phyloP scores from a whole-genome alignment of 2,797 vertebrate genomes.

The Delichon dasypus region DNA sequence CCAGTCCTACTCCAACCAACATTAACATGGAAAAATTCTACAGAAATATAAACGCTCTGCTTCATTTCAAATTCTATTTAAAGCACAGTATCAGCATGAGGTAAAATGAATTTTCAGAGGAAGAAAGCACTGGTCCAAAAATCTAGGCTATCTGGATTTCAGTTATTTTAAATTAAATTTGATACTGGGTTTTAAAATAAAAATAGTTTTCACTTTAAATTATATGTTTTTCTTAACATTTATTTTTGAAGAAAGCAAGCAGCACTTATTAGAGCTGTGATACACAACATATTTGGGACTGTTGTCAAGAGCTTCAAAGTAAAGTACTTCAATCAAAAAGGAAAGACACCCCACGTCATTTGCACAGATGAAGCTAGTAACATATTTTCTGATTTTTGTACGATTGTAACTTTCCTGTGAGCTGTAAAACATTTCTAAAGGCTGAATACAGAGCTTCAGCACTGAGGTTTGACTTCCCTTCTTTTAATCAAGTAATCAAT shows the following conservation, averaged over 20 bases:
- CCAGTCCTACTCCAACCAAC: neutral
- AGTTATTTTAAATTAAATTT: neutral
- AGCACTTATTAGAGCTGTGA: neutral
- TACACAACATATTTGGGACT: neutral
- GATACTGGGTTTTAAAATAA: neutral
- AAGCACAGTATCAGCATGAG: neutral
- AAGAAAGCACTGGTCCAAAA: neutral
- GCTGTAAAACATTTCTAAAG: neutral
- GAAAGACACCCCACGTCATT: neutral
- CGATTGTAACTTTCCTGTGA: neutral
- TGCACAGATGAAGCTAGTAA: neutral
- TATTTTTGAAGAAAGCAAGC: neutral
- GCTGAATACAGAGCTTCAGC: neutral
- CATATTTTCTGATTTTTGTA: neutral
- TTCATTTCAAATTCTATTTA: slow-evolving; percentile 12
- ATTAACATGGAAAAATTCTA: neutral
- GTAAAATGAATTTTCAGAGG: neutral
- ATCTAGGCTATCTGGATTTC: neutral
- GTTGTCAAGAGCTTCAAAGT: neutral
- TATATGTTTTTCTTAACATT: neutral
- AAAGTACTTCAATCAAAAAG: neutral
- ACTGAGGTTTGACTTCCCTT: neutral
- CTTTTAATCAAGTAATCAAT: neutral
- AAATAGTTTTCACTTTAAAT: neutral
- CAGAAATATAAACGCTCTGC: neutral